Percentiles rank a stretch among this genome's conserved stretches.
Evolutionary conservation across 2,888 invertebrate genomes (phyloP).

Genomic region (Schrankia costaestrigalis): DNA sequence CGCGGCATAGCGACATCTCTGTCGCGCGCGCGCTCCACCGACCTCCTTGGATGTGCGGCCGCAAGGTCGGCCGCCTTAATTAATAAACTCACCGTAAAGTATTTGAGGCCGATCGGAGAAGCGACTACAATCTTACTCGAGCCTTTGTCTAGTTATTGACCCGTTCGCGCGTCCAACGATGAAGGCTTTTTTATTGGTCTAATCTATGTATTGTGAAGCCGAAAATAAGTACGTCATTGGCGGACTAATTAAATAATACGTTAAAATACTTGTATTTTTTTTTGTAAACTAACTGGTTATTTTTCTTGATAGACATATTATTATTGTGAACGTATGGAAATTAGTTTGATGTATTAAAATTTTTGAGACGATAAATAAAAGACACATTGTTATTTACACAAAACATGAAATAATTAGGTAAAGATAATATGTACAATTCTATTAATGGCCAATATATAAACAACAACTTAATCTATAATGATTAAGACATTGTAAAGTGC

Average conservation of each 20-base stretch:
- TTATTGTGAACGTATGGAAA: no score
- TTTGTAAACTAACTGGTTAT: neutral
- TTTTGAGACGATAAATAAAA: no score
- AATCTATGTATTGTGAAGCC: slow-evolving; percentile 27
- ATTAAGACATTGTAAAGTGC: no score
- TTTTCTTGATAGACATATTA: no score
- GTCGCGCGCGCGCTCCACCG: slow-evolving; percentile 59
- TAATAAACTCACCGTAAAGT: slow-evolving; percentile 80
- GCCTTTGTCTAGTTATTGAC: slow-evolving; percentile 79
- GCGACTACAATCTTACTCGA: slow-evolving; percentile 72
- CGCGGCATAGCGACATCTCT: slow-evolving; percentile 44
- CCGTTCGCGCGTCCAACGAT: slow-evolving; percentile 52
- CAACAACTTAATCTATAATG: no score
- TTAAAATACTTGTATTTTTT: slow-evolving; percentile 17
- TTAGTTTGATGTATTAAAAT: no score
- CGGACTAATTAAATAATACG: slow-evolving; percentile 25
- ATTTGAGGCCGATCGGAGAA: slow-evolving; percentile 78
- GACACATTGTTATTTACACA: no score
- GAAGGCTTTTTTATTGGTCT: slow-evolving; percentile 53
- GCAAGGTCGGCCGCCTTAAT: slow-evolving; percentile 80
- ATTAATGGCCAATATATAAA: no score
- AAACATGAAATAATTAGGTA: no score
- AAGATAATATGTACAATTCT: no score
- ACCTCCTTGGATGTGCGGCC: slow-evolving; percentile 79
- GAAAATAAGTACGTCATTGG: slow-evolving; percentile 15